Conservation (phyloP, 2,888 invertebrate genomes). For the Drosophila macrospina region DNA sequence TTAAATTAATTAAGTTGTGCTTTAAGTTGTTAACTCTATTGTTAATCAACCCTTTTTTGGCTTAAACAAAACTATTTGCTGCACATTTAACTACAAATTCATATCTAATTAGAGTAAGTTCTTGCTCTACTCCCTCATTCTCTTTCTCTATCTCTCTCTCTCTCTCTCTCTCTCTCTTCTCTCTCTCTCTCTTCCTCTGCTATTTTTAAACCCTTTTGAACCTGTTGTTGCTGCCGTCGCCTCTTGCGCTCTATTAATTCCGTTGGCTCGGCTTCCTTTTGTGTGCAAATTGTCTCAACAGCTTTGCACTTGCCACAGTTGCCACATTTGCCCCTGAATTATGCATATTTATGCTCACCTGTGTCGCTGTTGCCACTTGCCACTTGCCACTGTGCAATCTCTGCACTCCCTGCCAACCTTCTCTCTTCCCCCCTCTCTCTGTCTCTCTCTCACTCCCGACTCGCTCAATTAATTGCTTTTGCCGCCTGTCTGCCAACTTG, state of each 20-base stretch:
- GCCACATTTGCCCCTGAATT: slow-evolving; percentile 53
- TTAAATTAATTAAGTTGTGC: no score
- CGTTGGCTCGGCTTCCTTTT: slow-evolving; percentile 25
- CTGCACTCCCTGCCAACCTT: neutral
- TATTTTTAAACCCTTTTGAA: slow-evolving; percentile 12
- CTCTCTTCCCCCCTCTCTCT: neutral
- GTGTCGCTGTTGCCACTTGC: slow-evolving; percentile 26
- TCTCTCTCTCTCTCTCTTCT: neutral
- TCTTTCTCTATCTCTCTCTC: neutral
- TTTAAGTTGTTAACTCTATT: no score
- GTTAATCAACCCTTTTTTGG: no score
- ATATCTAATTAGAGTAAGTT: neutral
- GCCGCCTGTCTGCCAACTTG: slow-evolving; percentile 23
- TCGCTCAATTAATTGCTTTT: slow-evolving; percentile 68
- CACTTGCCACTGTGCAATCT: slow-evolving; percentile 16
- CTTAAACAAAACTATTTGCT: neutral
- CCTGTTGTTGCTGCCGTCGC: slow-evolving; percentile 9
- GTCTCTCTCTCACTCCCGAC: slow-evolving; percentile 13
- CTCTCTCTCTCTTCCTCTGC: neutral
- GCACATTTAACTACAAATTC: neutral
- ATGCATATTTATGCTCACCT: slow-evolving; percentile 78
- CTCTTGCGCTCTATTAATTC: slow-evolving; percentile 39
- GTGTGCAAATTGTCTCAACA: slow-evolving; percentile 44
- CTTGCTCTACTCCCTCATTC: no score
- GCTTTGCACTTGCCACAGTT: slow-evolving; percentile 44